Evolutionary conservation across 2,113 vertebrate species (phyloP), one percentile per base, ranked within the genome.

Genomic region (Siphamia tubifer): DNA sequence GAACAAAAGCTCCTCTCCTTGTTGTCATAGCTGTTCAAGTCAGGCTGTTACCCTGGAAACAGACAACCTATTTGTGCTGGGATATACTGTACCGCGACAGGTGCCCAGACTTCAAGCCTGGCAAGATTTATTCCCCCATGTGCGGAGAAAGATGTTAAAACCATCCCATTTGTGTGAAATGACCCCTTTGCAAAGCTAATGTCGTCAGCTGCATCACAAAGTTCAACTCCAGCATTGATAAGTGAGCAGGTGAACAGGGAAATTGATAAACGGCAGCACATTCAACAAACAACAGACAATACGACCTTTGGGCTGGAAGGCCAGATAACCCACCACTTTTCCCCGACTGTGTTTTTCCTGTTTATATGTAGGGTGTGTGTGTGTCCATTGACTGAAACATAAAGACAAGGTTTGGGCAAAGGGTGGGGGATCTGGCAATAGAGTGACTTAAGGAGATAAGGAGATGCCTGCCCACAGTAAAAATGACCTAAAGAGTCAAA

Each of bases 281-380:
- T 78, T 61, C 57, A 52, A 70, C 76, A 80, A 82, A 72, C 49
- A 35, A 9, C 38, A 1, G 60, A 82, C 68, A 58, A 47, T 58
- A 12, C 21, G 53, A 86, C 84, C 83, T 87, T 89, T 87, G 78
- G 78, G 45, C 84, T 87, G 81, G 52, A 17, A 16, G 38, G 24
- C 6, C 12, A 74, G 74, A 86, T 83, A 85, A 81, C 42, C 1
- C 27, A 6, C 24, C 23, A 12, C 35, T 32, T 8, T 19, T 20
- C 21, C 30, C n/a, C 63, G 31, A 19, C 42, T 40, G 31, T 64
- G 16, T 44, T 7, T 31, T 61, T 28, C 20, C 16, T 62, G 39
- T 85, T 66, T 62, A 51, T 66, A 53, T 47, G 48, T 13, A 12
- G 23, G 27, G 12, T 31, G 25, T 61, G 12, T 31, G 25, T 61